Evolutionary conservation across 1,140 invertebrate species (phyloP).

Genomic region (Drepana arcuata): DNA sequence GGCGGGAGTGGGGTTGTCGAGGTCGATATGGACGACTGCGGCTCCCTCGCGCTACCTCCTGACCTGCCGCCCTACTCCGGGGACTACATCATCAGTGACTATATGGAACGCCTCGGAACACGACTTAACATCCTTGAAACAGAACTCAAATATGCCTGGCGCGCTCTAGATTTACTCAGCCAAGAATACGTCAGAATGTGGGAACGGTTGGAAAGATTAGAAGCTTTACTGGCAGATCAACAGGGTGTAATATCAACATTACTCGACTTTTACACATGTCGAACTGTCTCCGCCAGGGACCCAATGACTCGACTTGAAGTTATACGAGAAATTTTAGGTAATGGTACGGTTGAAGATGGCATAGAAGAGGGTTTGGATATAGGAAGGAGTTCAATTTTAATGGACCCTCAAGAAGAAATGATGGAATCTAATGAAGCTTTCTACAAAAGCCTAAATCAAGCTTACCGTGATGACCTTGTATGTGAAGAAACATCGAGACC

Average conservation of each 20-base stretch:
- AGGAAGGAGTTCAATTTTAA: conserved; percentile 40
- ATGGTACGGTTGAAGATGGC: conserved; percentile 75
- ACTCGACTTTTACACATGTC: conserved; percentile 81
- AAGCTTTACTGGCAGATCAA: conserved; percentile 89
- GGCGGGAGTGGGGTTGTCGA: conserved; percentile 66
- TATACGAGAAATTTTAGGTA: conserved; percentile 75
- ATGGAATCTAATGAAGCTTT: conserved; percentile 89
- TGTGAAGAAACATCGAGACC: conserved; percentile 76
- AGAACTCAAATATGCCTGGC: conserved; percentile 92
- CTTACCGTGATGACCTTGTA: conserved; percentile 85
- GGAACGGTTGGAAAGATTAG: conserved; percentile 92
- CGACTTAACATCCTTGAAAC: conserved; percentile 89
- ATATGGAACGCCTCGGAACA: conserved; percentile 90
- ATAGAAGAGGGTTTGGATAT: conserved; percentile 75
- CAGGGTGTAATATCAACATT: conserved; percentile 92
- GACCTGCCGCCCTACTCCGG: conserved; percentile 62
- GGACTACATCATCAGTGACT: conserved; percentile 85
- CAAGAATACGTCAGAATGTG: conserved; percentile 96
- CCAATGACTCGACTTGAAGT: conserved; percentile 72
- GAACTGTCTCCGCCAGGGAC: conserved; percentile 56
- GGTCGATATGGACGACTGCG: conserved; percentile 66
- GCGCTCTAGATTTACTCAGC: conserved; percentile 89
- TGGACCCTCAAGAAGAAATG: conserved; percentile 56
- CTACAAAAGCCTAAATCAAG: conserved; percentile 89
- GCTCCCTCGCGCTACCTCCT: conserved; percentile 55